Evolutionary conservation across 2,888 invertebrate genomes (phyloP).

Genomic region (Neoitamus cyanurus): DNA sequence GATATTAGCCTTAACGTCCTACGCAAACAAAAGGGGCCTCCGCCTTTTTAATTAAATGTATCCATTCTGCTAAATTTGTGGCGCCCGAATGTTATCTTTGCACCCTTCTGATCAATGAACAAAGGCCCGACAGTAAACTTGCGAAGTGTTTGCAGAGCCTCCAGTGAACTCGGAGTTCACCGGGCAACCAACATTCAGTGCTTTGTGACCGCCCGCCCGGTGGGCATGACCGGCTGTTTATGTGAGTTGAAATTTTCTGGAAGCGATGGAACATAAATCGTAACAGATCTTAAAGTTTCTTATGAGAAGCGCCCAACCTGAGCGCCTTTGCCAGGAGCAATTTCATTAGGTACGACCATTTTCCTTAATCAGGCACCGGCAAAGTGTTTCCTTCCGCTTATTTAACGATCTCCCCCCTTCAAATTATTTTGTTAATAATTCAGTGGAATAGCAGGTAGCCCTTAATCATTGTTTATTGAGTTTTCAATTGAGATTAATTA

Average conservation of each 20-base stretch:
- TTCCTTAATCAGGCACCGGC: background rate
- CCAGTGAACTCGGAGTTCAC: background rate
- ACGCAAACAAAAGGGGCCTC: background rate
- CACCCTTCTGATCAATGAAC: background rate
- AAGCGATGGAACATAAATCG: background rate
- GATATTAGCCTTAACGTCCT: background rate
- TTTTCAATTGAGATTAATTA: no score
- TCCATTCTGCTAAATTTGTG: conserved; percentile 1
- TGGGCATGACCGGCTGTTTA: background rate
- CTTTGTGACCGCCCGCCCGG: background rate
- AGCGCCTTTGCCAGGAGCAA: background rate
- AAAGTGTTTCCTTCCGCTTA: background rate
- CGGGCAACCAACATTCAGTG: background rate
- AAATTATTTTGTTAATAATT: background rate
- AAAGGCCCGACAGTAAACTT: background rate
- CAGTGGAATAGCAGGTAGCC: background rate
- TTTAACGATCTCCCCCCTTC: background rate
- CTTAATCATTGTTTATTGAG: background rate
- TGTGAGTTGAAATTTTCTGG: background rate
- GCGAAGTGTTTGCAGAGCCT: background rate
- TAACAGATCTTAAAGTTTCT: background rate
- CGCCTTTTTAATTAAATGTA: background rate
- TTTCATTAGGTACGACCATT: background rate
- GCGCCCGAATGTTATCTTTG: background rate
- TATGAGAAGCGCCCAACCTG: background rate